These are phyloP conservation scores for Apamea crenata DNA, from an alignment of 2,888 invertebrate genomes.

Conservation along the genomic window DNA sequence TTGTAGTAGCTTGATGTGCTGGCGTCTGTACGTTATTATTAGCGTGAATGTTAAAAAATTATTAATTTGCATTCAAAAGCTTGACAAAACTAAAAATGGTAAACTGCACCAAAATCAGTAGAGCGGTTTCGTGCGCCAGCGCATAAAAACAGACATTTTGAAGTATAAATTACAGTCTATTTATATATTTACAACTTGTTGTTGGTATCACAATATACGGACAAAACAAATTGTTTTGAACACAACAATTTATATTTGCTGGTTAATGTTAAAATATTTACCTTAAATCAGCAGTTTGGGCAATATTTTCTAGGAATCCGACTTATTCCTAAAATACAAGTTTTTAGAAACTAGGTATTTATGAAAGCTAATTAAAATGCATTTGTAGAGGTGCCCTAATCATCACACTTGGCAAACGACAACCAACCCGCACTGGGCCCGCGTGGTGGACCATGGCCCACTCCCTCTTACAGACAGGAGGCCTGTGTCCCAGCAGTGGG, in stretches of 20 bases:
- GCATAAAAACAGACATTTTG: conserved; percentile 52
- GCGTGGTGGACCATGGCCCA: background rate
- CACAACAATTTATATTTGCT: conserved; percentile 17
- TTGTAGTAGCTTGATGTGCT: too few species aligned
- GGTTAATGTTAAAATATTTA: conserved; percentile 1
- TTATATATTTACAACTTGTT: conserved; percentile 45
- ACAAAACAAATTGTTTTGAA: conserved; percentile 23
- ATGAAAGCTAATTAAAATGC: too few species aligned
- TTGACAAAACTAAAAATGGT: background rate
- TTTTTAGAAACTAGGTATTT: background rate
- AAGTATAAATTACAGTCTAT: conserved; percentile 55
- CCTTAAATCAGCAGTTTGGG: background rate
- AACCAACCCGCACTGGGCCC: background rate
- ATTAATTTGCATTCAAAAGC: background rate
- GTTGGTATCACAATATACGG: conserved; percentile 23
- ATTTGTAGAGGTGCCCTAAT: background rate
- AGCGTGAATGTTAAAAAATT: background rate
- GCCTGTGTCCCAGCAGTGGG: background rate
- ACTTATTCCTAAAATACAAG: background rate
- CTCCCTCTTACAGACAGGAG: background rate
- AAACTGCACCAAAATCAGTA: conserved; percentile 8
- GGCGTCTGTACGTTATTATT: background rate
- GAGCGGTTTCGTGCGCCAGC: conserved; percentile 1
- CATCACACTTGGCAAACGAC: background rate
- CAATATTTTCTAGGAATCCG: background rate